phyloP scores from a whole-genome alignment of 2,888 invertebrate species.

The Dascillus cervinus region DNA sequence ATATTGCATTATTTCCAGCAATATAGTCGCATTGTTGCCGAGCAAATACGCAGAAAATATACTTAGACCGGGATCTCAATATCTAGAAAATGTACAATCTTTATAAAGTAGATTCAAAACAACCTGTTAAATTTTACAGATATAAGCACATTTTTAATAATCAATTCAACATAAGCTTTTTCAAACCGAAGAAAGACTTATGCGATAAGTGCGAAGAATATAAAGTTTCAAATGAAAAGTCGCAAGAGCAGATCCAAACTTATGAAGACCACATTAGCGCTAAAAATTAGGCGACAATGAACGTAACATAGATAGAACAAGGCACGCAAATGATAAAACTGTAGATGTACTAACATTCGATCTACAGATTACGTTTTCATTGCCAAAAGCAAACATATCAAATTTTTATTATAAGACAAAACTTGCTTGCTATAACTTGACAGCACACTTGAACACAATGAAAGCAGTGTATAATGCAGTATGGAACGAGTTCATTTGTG shows the following conservation, averaged over 20 bases:
- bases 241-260: conserved; percentile 1
- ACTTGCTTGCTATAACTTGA: conserved; percentile 7
- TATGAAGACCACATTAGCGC: too few species aligned
- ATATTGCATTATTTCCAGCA: not conserved
- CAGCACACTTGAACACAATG: conserved; percentile 7
- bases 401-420: conserved; percentile 9
- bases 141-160: conserved; percentile 9
- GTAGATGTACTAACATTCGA: conserved; percentile 9
- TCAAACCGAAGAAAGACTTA: conserved; percentile 7
- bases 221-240: not conserved
- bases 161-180: conserved; percentile 5
- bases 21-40: not conserved
- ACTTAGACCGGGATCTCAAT: conserved; percentile 9
- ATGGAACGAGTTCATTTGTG: conserved; percentile 10
- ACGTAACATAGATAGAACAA: conserved; percentile 1
- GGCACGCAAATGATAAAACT: conserved; percentile 3
- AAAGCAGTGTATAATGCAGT: conserved; percentile 7
- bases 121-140: not conserved
- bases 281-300: too few species aligned
- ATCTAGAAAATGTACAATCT: conserved; percentile 8
- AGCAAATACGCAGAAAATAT: conserved; percentile 6
- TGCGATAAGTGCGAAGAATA: conserved; percentile 7
- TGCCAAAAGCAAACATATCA: too few species aligned
- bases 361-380: conserved; percentile 7
- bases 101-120: not conserved